Evolutionary conservation across 2,797 vertebrate species (phyloP), one percentile per base, ranked within the genome.

Genomic region (Mus caroli): DNA sequence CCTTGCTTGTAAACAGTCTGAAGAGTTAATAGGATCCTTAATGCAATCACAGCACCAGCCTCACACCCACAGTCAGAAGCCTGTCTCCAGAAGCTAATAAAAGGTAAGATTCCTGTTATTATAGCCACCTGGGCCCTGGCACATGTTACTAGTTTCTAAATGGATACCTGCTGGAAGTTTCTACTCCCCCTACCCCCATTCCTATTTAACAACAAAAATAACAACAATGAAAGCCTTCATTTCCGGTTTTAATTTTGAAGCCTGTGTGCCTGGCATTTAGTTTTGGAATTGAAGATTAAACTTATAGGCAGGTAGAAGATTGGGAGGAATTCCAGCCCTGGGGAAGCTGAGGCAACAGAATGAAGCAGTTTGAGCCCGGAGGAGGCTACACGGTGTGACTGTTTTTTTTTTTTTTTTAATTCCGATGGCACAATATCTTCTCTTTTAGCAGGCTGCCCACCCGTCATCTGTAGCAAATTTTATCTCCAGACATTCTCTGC

Each of bases 191-290:
- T 3, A 54, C 54, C 54, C 46, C 64, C 3, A 76, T 54, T 17
- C 28, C 28, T 28, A 14, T 88, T 92, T 26, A 80, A 54, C 79
- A 62, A 37, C 28, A 22, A 79, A 11, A 80, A 56, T 22, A 86
- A 52, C 54, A 71, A n/a, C 10, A 28, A 24, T 0, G 15, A n/a
- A 60, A 17, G 11, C 60, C 62, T 88, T 71, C 75, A 37, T 56
- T 93, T 58, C 56, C 24, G n/a, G 88, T 91, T 64, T 52, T 60
- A 56, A 87, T 76, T 94, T 88, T 40, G n/a, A 89, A 69, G 20
- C 1, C 26, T 26, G 5, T 88, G 26, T 75, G 37, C 1, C 43
- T 40, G 3, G 58, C 8, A 89, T 84, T 40, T 19, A 52, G 8
- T 90, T 90, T 62, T n/a, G 64, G 52, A 50, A 46, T 22, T 58